Evolutionary conservation across 2,113 vertebrate species (phyloP), one percentile per base, ranked within the genome.

Genomic region (Limnothrissa miodon): DNA sequence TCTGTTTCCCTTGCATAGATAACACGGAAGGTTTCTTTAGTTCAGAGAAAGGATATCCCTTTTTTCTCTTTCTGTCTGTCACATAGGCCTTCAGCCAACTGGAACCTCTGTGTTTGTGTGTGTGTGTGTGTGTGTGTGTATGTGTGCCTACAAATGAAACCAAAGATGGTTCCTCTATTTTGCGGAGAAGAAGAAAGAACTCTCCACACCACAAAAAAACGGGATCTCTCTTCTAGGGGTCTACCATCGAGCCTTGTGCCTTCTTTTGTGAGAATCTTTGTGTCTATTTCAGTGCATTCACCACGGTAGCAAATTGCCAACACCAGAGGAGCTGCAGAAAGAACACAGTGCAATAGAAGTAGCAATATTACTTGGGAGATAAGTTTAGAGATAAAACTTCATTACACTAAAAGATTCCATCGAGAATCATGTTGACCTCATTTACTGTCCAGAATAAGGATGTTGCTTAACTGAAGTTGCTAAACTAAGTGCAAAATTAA

Each of bases 141-240:
- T 51, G 78, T 8, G 36, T 79, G 48, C 74, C 59, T 29, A 62
- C 59, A 62, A 36, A 36, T 74, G 66, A 74, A 74, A 74, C 66
- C 33, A 19, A 74, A 74, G 66, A 11, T 74, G 66, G 66, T 74
- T 74, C 66, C 66, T 74, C 66, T 74, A 36, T 74, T 70, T 74
- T 10, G 66, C 10, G 62, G 62, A 29, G 11, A 17, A 29, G n/a
- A 42, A 42, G 42, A 42, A 42, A 29, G 62, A 36, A 70, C 29
- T 33, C 62, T 70, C 62, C 29, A 1, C 10, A 15, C 29, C 25
- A 33, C 13, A 74, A 39, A 74, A 36, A 74, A 74, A 74, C 51
- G 21, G 51, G 51, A 56, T 56, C 21, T 56, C 21, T 23, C 21
- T 56, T 21, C 21, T 3, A 5, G 33, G 66, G 33, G 11, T 74